Percentiles rank a stretch among this genome's conserved stretches.
Evolutionary conservation across 2,113 vertebrate species (phyloP).

Genomic region (Passer montanus): DNA sequence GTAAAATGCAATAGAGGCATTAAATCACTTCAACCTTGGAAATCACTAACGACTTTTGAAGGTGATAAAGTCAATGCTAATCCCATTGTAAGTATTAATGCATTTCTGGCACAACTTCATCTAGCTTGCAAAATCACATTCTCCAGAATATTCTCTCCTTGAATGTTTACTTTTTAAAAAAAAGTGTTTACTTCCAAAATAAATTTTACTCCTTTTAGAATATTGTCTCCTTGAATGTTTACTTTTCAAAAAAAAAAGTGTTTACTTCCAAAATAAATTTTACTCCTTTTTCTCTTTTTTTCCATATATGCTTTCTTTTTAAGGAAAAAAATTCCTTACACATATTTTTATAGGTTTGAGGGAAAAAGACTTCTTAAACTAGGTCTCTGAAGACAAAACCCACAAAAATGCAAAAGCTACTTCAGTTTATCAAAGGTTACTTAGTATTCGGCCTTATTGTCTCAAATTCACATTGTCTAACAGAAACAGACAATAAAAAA

Average conservation of each 20-base stretch:
- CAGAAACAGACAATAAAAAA: not conserved
- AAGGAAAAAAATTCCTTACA: not conserved
- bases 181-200: not conserved
- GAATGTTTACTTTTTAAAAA: not conserved
- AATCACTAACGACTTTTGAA: not conserved
- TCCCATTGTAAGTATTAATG: not conserved
- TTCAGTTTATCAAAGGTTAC: not conserved
- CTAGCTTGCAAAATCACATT: not conserved
- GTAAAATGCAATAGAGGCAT: not conserved
- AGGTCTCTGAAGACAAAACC: not conserved
- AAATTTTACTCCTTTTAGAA: not conserved
- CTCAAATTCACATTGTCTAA: not conserved
- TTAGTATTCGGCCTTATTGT: not conserved
- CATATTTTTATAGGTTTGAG: rapidly evolving
- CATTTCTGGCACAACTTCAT: not conserved
- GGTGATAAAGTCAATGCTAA: not conserved
- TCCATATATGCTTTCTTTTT: rapidly evolving
- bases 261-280: not conserved
- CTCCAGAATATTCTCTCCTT: not conserved
- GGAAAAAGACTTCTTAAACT: not conserved
- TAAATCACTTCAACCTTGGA: not conserved
- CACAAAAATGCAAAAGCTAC: not conserved
- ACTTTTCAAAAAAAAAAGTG: not conserved
- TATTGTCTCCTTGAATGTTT: not conserved
- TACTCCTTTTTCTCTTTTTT: too few relatives aligned